Conservation (phyloP, 1,140 invertebrate genomes). For the Bursaphelenchus mucronatus region DNA sequence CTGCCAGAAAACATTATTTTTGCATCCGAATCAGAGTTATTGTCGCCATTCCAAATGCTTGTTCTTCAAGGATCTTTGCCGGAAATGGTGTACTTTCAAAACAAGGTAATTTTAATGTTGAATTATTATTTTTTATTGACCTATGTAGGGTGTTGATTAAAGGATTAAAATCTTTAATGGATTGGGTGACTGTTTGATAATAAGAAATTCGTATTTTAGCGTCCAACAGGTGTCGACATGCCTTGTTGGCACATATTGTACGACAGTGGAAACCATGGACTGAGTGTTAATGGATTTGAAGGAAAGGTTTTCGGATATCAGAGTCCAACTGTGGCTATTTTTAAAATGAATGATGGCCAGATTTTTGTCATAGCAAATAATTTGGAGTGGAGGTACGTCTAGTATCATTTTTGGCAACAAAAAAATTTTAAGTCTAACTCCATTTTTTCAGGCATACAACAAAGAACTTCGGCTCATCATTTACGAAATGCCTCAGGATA, state of each 20-base stretch:
- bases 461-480: slow-evolving; percentile 37
- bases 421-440: too few relatives aligned
- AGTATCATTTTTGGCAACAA: background rate
- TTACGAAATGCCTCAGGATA: slow-evolving; percentile 32
- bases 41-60: slow-evolving; percentile 35
- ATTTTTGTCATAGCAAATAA: slow-evolving; percentile 35
- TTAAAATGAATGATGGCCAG: slow-evolving; percentile 21
- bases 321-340: slow-evolving; percentile 36
- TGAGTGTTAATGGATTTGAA: slow-evolving; percentile 37
- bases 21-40: slow-evolving; percentile 23
- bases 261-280: background rate
- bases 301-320: slow-evolving; percentile 31
- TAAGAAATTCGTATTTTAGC: slow-evolving; percentile 19
- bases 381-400: slow-evolving; percentile 38
- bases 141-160: background rate
- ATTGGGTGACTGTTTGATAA: slow-evolving; percentile 23
- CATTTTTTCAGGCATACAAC: slow-evolving; percentile 31
- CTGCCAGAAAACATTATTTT: background rate
- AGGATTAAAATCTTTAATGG: background rate
- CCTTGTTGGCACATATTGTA: background rate
- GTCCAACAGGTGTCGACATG: background rate
- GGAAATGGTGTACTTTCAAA: slow-evolving; percentile 33
- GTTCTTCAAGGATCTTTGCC: slow-evolving; percentile 27
- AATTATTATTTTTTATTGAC: background rate
- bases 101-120: slow-evolving; percentile 3